These are phyloP conservation scores for Echinometra lucunter DNA, from an alignment of 53 echinoderm and acorn worm species.

Conservation along the genomic window DNA sequence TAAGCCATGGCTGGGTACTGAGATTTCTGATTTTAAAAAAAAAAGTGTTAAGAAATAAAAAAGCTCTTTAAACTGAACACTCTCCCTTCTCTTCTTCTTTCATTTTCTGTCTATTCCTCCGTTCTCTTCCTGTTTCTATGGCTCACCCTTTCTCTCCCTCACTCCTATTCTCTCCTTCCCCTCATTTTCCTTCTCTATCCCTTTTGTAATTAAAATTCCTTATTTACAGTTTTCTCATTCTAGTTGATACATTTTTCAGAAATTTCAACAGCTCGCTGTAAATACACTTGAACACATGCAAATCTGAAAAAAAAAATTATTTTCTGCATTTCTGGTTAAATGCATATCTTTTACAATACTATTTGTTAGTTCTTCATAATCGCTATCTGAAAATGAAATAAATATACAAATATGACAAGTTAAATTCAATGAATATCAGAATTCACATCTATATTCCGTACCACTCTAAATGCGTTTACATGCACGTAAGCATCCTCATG, in stretches of 20 bases:
- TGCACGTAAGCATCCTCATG: not conserved
- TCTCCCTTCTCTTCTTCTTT: not conserved
- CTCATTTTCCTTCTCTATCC: not conserved
- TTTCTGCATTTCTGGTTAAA: too few relatives aligned
- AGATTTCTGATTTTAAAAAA: slow-evolving; percentile 29
- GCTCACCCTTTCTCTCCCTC: not conserved
- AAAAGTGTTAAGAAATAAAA: not conserved
- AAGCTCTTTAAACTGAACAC: not conserved
- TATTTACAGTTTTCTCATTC: not conserved
- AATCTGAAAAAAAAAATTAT: too few relatives aligned
- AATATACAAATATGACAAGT: not conserved
- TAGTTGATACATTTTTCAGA: not conserved
- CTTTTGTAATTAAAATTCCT: not conserved
- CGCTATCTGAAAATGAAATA: not conserved
- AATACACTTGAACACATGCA: not conserved
- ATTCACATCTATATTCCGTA: not conserved
- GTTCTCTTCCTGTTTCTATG: not conserved
- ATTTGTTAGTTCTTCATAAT: not conserved
- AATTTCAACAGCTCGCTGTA: too few relatives aligned
- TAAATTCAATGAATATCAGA: not conserved
- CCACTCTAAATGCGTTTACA: not conserved
- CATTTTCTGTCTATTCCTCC: not conserved
- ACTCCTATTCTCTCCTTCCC: not conserved
- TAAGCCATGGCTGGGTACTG: slow-evolving; percentile 29
- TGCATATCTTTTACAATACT: not conserved